These are phyloP conservation scores for Mechanitis mazaeus DNA, from an alignment of 2,888 invertebrate genomes.

Conservation along the genomic window DNA sequence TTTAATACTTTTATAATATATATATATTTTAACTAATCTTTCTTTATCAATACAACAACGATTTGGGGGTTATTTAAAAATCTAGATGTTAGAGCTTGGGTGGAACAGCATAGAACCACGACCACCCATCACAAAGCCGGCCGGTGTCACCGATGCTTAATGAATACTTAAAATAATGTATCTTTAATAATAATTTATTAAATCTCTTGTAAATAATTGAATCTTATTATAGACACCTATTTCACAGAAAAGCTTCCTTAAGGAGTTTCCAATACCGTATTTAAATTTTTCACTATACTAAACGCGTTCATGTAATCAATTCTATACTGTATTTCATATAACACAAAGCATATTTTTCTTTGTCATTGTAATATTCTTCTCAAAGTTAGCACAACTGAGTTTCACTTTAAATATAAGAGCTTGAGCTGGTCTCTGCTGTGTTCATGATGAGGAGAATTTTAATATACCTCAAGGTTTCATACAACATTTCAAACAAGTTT, in stretches of 20 bases:
- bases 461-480: neutral
- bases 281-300: conserved; percentile 52
- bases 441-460: neutral
- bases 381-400: neutral
- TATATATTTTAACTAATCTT: too few species aligned
- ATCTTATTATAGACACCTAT: neutral
- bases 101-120: too few species aligned
- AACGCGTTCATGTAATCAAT: conserved; percentile 36
- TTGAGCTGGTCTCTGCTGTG: conserved; percentile 11
- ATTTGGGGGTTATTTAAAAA: too few species aligned
- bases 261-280: conserved; percentile 47
- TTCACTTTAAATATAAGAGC: conserved; percentile 8
- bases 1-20: too few species aligned
- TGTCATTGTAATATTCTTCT: conserved; percentile 5
- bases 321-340: conserved; percentile 34
- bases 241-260: conserved; percentile 32
- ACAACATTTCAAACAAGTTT: neutral
- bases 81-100: too few species aligned
- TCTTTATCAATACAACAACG: too few species aligned
- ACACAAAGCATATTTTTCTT: conserved; percentile 10
- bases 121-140: too few species aligned
- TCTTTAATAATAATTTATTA: too few species aligned
- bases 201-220: neutral
- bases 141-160: too few species aligned
- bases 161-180: too few species aligned